Percentiles rank a stretch among this genome's conserved stretches.
Evolutionary conservation across 2,113 vertebrate genomes (phyloP).

Genomic region (Pycnonotus jocosus): DNA sequence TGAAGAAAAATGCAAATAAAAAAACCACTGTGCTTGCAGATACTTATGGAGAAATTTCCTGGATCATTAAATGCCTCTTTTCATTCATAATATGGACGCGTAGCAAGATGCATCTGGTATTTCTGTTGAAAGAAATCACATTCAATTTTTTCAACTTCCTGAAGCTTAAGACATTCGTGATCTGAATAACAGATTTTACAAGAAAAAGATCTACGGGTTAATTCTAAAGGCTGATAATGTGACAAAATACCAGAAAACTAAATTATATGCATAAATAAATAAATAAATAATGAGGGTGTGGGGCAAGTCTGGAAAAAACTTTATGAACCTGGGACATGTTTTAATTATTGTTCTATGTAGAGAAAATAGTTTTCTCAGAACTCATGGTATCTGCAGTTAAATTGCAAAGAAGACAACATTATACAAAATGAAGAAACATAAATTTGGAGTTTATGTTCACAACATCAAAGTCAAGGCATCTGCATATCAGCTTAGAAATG

Average conservation of each 20-base stretch:
- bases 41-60: constrained; percentile 6
- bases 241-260: neutral
- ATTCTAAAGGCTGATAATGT: neutral
- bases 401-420: neutral
- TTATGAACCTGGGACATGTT: neutral
- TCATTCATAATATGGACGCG: neutral
- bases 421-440: neutral
- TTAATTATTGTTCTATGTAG: neutral
- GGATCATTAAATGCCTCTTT: neutral
- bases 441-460: neutral
- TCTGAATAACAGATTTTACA: neutral
- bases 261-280: neutral
- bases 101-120: constrained; percentile 21
- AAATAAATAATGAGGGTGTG: neutral
- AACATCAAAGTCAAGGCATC: neutral
- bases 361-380: neutral
- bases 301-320: neutral
- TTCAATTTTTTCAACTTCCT: neutral
- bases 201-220: neutral
- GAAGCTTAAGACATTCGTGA: neutral
- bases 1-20: neutral
- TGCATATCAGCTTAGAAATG: neutral
- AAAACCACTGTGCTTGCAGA: neutral
- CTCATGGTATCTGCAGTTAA: neutral
- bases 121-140: constrained; percentile 11